Base-by-base conservation (phyloP, 2,113 vertebrate genomes). In the Tupaia tana region DNA sequence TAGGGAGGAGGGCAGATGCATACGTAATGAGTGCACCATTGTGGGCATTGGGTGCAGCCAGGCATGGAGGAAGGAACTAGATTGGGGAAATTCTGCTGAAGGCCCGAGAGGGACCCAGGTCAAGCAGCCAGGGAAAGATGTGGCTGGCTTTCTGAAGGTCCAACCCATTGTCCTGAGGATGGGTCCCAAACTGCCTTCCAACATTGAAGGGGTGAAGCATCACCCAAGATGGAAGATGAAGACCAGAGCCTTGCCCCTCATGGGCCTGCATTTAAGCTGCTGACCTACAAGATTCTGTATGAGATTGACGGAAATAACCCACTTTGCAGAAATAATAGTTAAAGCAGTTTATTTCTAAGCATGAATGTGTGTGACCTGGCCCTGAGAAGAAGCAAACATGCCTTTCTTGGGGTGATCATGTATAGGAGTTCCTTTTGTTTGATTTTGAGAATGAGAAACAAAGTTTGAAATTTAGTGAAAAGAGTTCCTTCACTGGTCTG, bases 1-100 rank as follows among this genome's bases (percentile, higher is more conserved):
- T 0, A 25, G 0, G 0, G 7, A 15, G 7, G 8, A 24, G 11
- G 29, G n/a, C 9, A 59, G 16, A 14, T 2, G 25, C 22, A 10
- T 15, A 54, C 67, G 12, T 14, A 29, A 9, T 15, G 81, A 31
- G 4, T 1, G 43, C 22, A 15, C 29, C 25, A 19, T 25, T 64
- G 27, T 61, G 82, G 73, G 54, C 63, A 6, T 2, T 16, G 71
- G 34, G 59, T 14, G 2, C 14, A 63, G 54, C 69, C 43, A 31
- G 82, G 56, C 67, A 20, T 3, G 4, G 25, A 64, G 34, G 25
- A 66, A 54, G 13, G 66, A 43, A 10, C 9, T 27, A 4, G 11
- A 22, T 12, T 59, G 66, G 69, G 7, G 7, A 61, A 63, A 5
- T 8, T 69, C 18, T 25, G 25, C 19, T 14, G 29, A 43, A 43